These are phyloP conservation scores for Rhyacophila evoluta DNA, from an alignment of 2,888 invertebrate genomes.

Conservation along the genomic window DNA sequence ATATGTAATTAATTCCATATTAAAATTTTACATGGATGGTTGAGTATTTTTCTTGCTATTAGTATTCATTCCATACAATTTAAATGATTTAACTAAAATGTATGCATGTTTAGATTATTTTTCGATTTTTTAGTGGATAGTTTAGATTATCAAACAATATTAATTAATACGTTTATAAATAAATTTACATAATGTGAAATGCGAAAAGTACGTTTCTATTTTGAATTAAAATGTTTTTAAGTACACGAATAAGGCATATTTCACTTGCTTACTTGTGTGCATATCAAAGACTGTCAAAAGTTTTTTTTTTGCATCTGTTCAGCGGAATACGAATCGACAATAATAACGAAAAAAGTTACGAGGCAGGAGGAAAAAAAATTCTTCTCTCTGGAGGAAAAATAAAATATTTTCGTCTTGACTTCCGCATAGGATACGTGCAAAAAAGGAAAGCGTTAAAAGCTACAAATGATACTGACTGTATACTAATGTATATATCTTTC, in stretches of 20 bases:
- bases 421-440: slow-evolving; percentile 49
- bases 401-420: slow-evolving; percentile 44
- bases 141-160: too few relatives aligned
- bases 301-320: slow-evolving; percentile 28
- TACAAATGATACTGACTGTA: slow-evolving; percentile 48
- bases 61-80: too few relatives aligned
- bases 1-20: too few relatives aligned
- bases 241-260: background rate
- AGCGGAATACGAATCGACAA: slow-evolving; percentile 21
- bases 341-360: slow-evolving; percentile 13
- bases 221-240: background rate
- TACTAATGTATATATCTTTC: slow-evolving; percentile 45
- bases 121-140: too few relatives aligned
- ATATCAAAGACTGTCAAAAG: slow-evolving; percentile 19
- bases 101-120: too few relatives aligned
- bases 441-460: slow-evolving; percentile 53
- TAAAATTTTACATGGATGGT: too few relatives aligned
- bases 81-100: too few relatives aligned
- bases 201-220: too few relatives aligned
- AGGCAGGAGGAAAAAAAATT: slow-evolving; percentile 31
- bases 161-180: too few relatives aligned
- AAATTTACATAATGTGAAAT: too few relatives aligned
- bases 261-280: background rate
- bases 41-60: too few relatives aligned
- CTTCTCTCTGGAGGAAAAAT: slow-evolving; percentile 38